Base-by-base conservation (phyloP, 2,888 invertebrate genomes). In the Polia nebulosa region DNA sequence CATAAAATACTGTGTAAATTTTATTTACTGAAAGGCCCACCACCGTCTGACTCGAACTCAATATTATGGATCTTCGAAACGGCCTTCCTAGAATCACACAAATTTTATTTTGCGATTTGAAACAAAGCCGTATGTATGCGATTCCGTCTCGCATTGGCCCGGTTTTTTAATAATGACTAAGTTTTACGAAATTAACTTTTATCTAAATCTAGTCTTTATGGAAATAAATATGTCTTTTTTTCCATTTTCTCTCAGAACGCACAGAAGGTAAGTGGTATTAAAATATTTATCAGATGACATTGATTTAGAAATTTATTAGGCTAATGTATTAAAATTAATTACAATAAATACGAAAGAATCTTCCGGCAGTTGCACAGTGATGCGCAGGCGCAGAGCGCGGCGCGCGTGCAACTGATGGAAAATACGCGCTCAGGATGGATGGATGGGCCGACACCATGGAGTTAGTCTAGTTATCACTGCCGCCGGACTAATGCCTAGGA, bases 351-450 rank as follows among this genome's bases (percentile, higher is more conserved):
- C 51, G 67, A 65, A 64, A 76, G 58, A 75, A 90, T 95, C 95
- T 95, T 95, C 95, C 95, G 95, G 94, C 95, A 95, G 94, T 94
- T 95, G 91, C 93, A 94, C 91, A 81, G 82, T 84, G 55, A 22
- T 76, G 78, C 81, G 81, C 84, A 56, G 62, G 73, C 83, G 78
- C 73, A 58, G 76, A 34, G 77, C 81, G 83, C 75, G 81, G 87
- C 84, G 87, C 41, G 85, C 85, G 91, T 93, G 94, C 94, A 95
- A 94, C 95, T 95, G 95, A 76, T 95, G 95, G 95, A 95, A 95
- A 95, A 95, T 92, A 85, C 87, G 86, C 87, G 87, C 83, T 88
- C 90, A 86, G 87, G 91, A 89, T 91, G 90, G 90, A 89, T 90
- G 90, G 88, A 91, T 91, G 90, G 85, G 91, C 94, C 94, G 89